Percentiles rank a stretch among this genome's conserved stretches.
These are phyloP conservation scores for Macaca fascicularis DNA, from an alignment of 2,113 vertebrate species.

Conservation along the genomic window T2T-MFA8v1.1 NC_088376.1:132471001-132471500, in stretches of 20 bases:
- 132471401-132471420: constrained; percentile 31
- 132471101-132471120: constrained; percentile 31
- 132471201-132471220: neutral
- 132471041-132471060: neutral
- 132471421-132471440: constrained; percentile 56
- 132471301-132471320: constrained; percentile 1
- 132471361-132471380: constrained; percentile 60
- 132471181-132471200: neutral
- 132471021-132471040: neutral
- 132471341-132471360: constrained; percentile 35
- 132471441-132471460: constrained; percentile 9
- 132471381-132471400: constrained; percentile 70
- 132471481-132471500: constrained; percentile 1
- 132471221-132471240: neutral
- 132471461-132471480: neutral
- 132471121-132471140: constrained; percentile 26
- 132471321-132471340: constrained; percentile 30
- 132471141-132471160: constrained; percentile 59
- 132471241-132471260: neutral
- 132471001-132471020: neutral
- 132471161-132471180: neutral
- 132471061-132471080: neutral
- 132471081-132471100: fast-evolving
- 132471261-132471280: neutral
- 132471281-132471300: neutral